Conservation (phyloP, 2,797 vertebrate species). For the Anas bahamensis region DNA sequence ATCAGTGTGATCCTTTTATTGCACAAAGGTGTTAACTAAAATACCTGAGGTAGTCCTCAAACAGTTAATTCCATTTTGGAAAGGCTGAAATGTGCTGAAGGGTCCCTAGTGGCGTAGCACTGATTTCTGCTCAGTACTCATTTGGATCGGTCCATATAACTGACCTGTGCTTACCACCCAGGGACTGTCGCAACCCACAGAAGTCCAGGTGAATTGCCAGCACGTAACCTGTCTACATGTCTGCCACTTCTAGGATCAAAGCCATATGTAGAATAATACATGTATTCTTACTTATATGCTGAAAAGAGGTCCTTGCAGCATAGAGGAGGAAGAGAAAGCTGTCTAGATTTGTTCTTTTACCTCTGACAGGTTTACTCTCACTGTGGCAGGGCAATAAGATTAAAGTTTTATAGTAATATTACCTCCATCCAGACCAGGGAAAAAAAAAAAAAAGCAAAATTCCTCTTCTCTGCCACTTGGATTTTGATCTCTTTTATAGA, state of each 20-base stretch:
- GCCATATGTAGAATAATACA: rapidly evolving
- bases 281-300: background rate
- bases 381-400: slow-evolving; percentile 38
- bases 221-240: background rate
- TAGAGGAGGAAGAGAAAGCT: background rate
- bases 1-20: background rate
- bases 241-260: background rate
- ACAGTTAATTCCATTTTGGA: background rate
- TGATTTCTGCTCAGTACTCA: background rate
- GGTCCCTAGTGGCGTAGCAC: background rate
- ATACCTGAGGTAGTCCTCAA: background rate
- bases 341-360: slow-evolving; percentile 56
- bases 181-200: background rate
- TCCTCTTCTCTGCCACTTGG: slow-evolving; percentile 26
- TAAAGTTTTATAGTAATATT: slow-evolving; percentile 70
- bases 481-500: slow-evolving; percentile 60
- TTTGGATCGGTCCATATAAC: background rate
- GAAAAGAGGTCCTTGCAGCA: background rate
- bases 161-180: background rate
- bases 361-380: slow-evolving; percentile 64
- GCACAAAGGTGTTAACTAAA: background rate
- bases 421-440: slow-evolving; percentile 31
- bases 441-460: slow-evolving; percentile 6
- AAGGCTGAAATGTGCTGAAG: background rate
- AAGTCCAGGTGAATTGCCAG: background rate